phyloP scores from a whole-genome alignment of 2,888 invertebrate genomes.

The Kuschelorhynchus macadamiae region DNA sequence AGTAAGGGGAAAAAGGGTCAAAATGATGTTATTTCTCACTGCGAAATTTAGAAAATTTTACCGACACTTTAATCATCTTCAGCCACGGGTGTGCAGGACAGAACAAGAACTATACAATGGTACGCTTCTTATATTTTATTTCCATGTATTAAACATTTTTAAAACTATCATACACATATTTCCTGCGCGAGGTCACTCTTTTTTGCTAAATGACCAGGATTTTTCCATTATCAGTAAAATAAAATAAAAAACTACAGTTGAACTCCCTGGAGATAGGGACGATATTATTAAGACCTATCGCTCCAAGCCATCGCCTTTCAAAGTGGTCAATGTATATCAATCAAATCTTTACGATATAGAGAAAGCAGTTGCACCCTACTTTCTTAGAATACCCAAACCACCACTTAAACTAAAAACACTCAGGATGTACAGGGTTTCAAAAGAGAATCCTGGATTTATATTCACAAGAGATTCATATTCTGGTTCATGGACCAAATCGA shows the following conservation, averaged over 20 bases:
- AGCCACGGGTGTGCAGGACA: background rate
- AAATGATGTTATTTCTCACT: background rate
- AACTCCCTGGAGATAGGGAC: background rate
- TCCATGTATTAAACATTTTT: background rate
- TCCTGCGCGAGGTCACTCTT: background rate
- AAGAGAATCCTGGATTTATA: no score
- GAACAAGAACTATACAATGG: background rate
- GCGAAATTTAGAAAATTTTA: background rate
- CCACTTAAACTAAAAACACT: no score
- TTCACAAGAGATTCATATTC: no score
- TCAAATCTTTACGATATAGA: no score
- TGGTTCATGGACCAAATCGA: no score
- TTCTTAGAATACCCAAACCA: no score
- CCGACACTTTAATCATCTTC: background rate
- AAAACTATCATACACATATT: background rate
- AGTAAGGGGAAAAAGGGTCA: background rate
- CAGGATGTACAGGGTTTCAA: no score
- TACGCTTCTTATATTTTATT: background rate
- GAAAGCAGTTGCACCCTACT: no score
- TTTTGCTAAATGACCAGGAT: conserved; percentile 1
- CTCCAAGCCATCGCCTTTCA: no score
- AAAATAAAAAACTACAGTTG: background rate
- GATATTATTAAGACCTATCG: no score
- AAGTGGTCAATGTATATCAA: no score
- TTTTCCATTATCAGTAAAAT: background rate